Percentiles rank a stretch among this genome's conserved stretches.
These are phyloP conservation scores for Okamejei kenojei DNA, from an alignment of 2,797 vertebrate genomes.

Conservation along the genomic window DNA sequence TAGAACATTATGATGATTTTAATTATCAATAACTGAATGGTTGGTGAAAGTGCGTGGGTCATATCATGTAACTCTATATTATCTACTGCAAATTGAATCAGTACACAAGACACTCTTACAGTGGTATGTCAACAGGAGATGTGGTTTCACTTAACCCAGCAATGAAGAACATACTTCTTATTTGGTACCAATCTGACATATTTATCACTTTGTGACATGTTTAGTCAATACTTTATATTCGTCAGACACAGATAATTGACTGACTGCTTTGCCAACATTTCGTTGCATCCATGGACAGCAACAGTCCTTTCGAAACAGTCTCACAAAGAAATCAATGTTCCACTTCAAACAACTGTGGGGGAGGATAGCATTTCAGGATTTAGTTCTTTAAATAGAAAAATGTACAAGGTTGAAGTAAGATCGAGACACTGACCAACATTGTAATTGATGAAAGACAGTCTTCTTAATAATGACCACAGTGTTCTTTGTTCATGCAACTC, in stretches of 20 bases:
- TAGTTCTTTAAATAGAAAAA: neutral
- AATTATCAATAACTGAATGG: neutral
- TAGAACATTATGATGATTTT: neutral
- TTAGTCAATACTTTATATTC: neutral
- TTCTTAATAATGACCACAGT: neutral
- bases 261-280: neutral
- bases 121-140: neutral
- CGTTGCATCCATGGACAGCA: neutral
- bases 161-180: neutral
- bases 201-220: conserved; percentile 3
- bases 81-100: neutral
- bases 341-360: neutral
- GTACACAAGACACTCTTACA: neutral
- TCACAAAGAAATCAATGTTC: neutral
- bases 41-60: neutral
- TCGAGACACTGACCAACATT: neutral
- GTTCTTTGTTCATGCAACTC: neutral
- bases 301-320: neutral
- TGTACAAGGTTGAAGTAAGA: neutral
- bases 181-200: neutral
- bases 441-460: neutral
- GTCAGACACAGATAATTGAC: neutral
- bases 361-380: neutral
- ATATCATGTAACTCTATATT: neutral
- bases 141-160: too few relatives aligned